These are phyloP conservation scores for Andrena minutula DNA, from an alignment of 2,888 invertebrate species.

Conservation along the genomic window DNA sequence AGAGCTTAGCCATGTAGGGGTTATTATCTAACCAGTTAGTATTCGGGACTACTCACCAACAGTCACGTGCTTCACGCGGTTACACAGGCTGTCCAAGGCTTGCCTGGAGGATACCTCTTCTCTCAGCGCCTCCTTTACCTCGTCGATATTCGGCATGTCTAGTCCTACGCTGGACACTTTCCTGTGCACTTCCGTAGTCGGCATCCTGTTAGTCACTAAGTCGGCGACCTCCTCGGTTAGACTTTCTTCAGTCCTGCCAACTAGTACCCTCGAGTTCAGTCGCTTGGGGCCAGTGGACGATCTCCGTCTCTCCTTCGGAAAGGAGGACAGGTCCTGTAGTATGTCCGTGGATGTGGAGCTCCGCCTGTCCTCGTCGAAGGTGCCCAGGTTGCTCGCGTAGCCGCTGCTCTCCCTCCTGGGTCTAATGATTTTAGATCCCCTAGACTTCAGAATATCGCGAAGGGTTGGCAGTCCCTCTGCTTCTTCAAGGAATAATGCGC, in stretches of 20 bases:
- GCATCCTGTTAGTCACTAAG: slow-evolving; percentile 71
- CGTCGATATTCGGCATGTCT: slow-evolving; percentile 79
- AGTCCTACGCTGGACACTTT: slow-evolving; percentile 72
- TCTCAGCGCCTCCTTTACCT: slow-evolving; percentile 70
- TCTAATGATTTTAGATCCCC: slow-evolving; percentile 58
- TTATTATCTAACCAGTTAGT: background rate
- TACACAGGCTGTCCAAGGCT: slow-evolving; percentile 27
- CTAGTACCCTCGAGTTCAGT: slow-evolving; percentile 51
- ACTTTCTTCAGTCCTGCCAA: slow-evolving; percentile 57
- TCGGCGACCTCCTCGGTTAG: slow-evolving; percentile 47
- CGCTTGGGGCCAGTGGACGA: slow-evolving; percentile 70
- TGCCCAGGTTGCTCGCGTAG: slow-evolving; percentile 79
- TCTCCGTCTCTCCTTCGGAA: slow-evolving; percentile 67
- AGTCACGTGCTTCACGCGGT: slow-evolving; percentile 21
- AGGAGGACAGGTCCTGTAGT: slow-evolving; percentile 60
- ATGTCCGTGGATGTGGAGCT: slow-evolving; percentile 64
- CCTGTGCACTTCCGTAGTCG: slow-evolving; percentile 73
- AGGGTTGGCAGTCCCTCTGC: slow-evolving; percentile 63
- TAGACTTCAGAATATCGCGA: slow-evolving; percentile 57
- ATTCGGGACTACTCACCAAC: slow-evolving; percentile 31
- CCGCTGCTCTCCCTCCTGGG: slow-evolving; percentile 81
- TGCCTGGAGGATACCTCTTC: slow-evolving; percentile 40
- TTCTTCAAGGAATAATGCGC: slow-evolving; percentile 78
- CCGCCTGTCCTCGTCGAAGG: slow-evolving; percentile 80
- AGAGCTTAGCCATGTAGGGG: background rate